Evolutionary conservation across 2,888 invertebrate genomes (phyloP), one percentile per base, ranked within the genome.

Genomic region (Pseudococcus jackbeardsleyi): DNA sequence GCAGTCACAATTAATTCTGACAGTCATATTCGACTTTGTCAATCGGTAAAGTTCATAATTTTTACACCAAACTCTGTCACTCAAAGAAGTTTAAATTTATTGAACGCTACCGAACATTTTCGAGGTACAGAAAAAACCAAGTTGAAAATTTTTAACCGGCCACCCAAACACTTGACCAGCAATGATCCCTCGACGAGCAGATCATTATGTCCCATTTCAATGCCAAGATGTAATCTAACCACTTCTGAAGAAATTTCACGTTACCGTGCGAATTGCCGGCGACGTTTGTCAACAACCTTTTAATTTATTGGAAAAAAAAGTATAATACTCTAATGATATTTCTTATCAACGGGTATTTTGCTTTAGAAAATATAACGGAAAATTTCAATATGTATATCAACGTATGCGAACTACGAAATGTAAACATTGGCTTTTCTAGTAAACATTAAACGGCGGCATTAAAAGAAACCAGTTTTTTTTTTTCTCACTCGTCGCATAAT

Each of bases 341-440:
- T 59, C n/a, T 59, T 59, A n/a, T 59, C 59, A 59, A 59, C 59
- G 5, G n/a, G 59, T 59, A 59, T 59, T 59, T n/a, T 54, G 12
- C 9, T 46, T 46, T 4, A 50, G 15, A 59, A 59, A 59, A n/a
- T 17, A 59, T 50, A 59, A 59, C n/a, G 59, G 59, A 59, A 59
- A 59, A 59, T 59, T 59, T 59, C 59, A 59, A n/a, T n/a, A n/a
- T n/a, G n/a, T 19, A 19, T 59, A 59, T 59, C 59, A 59, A 59
- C 59, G 15, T 50, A 50, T 19, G 7, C 15, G 59, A 59, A 59
- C 8, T 19, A 5, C 15, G 59, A 59, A 59, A 59, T 59, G 59
- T 59, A 59, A 59, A 59, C 59, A 59, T 59, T 59, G 59, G n/a
- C 59, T 59, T 59, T 59, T n/a, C 59, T 59, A 59, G 59, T 59